Evolutionary conservation across 2,113 vertebrate species (phyloP).

Genomic region (Callionymus lyra): DNA sequence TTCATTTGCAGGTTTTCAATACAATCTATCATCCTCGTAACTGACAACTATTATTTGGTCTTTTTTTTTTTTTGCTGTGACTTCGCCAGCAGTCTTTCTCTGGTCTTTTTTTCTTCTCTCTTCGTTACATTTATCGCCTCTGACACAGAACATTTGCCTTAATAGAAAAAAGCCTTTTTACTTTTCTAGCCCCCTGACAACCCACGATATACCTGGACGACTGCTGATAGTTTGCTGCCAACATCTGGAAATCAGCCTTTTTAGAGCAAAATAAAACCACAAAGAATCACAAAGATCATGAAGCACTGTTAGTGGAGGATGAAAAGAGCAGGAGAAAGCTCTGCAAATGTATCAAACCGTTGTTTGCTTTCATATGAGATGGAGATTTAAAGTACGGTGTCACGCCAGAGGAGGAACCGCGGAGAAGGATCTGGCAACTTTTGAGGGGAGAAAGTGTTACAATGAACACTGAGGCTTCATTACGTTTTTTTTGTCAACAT

Average conservation of each 20-base stretch:
- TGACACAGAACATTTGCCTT: constrained; percentile 9
- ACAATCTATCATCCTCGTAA: constrained; percentile 30
- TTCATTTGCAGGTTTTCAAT: constrained; percentile 27
- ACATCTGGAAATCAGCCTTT: constrained; percentile 48
- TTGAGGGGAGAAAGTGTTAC: constrained; percentile 22
- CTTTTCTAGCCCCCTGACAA: neutral
- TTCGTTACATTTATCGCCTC: constrained; percentile 3
- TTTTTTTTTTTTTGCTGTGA: constrained; percentile 16
- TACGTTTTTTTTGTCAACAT: constrained; percentile 35
- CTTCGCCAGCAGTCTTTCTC: constrained; percentile 8
- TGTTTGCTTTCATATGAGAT: constrained; percentile 49
- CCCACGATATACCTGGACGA: constrained; percentile 33
- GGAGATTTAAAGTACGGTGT: constrained; percentile 11
- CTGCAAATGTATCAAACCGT: constrained; percentile 44
- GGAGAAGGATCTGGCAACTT: constrained; percentile 19
- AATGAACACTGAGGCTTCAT: constrained; percentile 15
- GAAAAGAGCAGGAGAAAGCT: constrained; percentile 39
- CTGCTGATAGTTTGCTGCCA: constrained; percentile 25
- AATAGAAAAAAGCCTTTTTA: constrained; percentile 10
- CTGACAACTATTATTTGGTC: constrained; percentile 29
- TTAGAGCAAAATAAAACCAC: constrained; percentile 44
- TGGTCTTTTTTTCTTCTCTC: constrained; percentile 1
- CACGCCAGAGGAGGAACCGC: constrained; percentile 28
- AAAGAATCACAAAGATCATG: constrained; percentile 33
- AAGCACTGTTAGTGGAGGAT: constrained; percentile 38